Conservation (phyloP, 2,888 invertebrate species). For the Idaea aversata region DNA sequence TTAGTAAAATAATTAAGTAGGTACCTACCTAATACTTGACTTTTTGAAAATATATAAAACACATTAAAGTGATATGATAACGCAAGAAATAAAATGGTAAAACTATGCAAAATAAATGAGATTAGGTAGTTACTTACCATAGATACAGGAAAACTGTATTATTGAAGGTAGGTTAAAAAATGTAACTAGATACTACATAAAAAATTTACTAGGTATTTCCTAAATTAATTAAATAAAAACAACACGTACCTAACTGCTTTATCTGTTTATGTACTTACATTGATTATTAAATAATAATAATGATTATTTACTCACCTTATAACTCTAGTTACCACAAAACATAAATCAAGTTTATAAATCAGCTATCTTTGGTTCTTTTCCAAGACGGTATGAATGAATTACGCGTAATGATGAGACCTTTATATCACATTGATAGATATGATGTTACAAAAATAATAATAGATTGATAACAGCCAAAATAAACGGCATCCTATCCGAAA, state of each 20-base stretch:
- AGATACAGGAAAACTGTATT: no score
- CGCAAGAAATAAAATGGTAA: no score
- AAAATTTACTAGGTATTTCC: no score
- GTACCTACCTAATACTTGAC: no score
- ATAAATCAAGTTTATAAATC: conserved; percentile 17
- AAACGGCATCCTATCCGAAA: conserved; percentile 21
- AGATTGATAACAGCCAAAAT: conserved; percentile 30
- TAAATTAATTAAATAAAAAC: background rate
- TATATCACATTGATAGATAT: conserved; percentile 43
- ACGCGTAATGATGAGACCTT: conserved; percentile 20
- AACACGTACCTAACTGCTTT: background rate
- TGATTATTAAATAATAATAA: background rate
- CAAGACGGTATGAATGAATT: conserved; percentile 24
- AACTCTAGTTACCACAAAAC: conserved; percentile 11
- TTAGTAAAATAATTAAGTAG: background rate
- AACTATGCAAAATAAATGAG: no score
- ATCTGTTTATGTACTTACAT: background rate
- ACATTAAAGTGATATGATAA: no score
- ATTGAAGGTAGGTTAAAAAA: no score
- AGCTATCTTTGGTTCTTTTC: conserved; percentile 22
- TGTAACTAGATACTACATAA: no score
- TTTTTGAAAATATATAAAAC: no score
- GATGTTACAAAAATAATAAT: conserved; percentile 36
- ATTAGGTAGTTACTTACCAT: no score
- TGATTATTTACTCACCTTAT: background rate